phyloP scores from a whole-genome alignment of 1,140 invertebrate genomes.

The Lineus longissimus region DNA sequence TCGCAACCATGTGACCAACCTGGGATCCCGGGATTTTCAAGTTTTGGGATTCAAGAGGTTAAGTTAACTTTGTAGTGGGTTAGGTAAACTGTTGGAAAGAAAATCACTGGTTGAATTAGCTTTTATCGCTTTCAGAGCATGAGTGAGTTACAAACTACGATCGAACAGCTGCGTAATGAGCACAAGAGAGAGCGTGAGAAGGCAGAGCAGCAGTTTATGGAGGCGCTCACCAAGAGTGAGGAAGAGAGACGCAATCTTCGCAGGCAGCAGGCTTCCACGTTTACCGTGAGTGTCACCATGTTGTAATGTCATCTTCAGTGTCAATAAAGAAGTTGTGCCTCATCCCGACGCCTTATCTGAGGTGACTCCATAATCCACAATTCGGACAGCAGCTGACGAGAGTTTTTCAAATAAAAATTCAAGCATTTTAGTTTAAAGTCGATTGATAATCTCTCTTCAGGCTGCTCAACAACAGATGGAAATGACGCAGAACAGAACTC shows the following conservation, averaged over 20 bases:
- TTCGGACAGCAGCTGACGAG: no score
- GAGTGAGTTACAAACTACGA: constrained; percentile 16
- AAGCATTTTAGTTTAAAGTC: no score
- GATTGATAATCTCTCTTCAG: constrained; percentile 29
- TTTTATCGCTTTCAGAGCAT: not conserved
- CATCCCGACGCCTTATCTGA: no score
- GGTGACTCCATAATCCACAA: no score
- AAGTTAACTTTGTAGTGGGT: no score
- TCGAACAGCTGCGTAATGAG: constrained; percentile 39
- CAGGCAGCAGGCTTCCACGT: constrained; percentile 36
- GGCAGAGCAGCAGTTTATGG: constrained; percentile 31
- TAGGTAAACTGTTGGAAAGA: not conserved
- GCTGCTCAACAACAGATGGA: constrained; percentile 44
- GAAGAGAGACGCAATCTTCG: constrained; percentile 42
- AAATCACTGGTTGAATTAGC: not conserved
- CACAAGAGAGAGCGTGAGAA: constrained; percentile 35
- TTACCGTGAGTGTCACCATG: constrained; percentile 24
- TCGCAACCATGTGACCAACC: no score
- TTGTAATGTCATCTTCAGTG: not conserved
- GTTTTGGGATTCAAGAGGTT: no score
- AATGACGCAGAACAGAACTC: constrained; percentile 26
- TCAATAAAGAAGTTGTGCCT: not conserved
- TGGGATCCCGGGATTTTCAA: no score
- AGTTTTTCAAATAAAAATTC: no score
- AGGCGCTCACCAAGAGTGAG: constrained; percentile 32